Percentiles rank a stretch among this genome's conserved stretches.
Evolutionary conservation across 2,113 vertebrate species (phyloP).

Genomic region (Paradoxurus hermaphroditus): DNA sequence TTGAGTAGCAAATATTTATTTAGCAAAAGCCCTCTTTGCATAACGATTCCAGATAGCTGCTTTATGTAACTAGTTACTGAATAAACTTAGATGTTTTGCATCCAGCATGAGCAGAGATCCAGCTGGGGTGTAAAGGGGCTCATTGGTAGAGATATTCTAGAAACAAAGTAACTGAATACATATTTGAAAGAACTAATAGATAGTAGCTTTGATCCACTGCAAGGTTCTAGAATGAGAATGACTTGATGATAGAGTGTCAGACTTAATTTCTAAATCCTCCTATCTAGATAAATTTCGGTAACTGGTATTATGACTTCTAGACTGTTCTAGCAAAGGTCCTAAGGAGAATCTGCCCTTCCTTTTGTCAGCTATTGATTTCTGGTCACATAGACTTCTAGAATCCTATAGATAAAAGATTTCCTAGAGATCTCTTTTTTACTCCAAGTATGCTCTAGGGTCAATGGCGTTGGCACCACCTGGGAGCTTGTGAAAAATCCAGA

Average conservation of each 20-base stretch:
- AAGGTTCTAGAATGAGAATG: neutral
- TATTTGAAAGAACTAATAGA: neutral
- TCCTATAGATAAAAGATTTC: neutral
- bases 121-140: neutral
- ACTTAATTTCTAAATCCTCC: neutral
- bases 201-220: neutral
- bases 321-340: neutral
- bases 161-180: neutral
- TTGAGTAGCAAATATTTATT: conserved; percentile 33
- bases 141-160: neutral
- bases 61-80: neutral
- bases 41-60: conserved; percentile 8
- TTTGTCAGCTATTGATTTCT: neutral
- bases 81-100: neutral
- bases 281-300: neutral
- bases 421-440: neutral
- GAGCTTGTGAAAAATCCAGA: neutral
- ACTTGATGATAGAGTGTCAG: neutral
- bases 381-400: neutral
- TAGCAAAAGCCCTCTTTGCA: conserved; percentile 49
- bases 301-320: neutral
- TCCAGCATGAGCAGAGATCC: neutral
- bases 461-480: neutral
- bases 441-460: neutral
- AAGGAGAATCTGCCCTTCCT: neutral